Base-by-base conservation (phyloP, 2,113 vertebrate genomes). In the Ophthalmolycus amberensis region DNA sequence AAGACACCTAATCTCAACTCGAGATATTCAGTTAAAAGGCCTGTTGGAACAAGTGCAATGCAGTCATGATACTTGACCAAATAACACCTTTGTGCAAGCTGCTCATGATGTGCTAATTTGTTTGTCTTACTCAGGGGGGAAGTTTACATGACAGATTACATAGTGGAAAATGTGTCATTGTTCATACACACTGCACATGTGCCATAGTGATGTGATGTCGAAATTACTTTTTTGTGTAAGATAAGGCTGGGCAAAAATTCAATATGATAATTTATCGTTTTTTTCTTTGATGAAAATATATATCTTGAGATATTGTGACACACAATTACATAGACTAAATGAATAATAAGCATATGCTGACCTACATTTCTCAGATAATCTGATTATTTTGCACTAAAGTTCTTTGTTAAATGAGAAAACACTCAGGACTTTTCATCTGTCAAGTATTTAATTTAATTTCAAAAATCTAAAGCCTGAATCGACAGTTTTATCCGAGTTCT, bases 11-110 rank as follows among this genome's bases (percentile, higher is more conserved):
- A 88, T 88, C 68, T 83, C 73, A 72, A 83, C 77, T 86, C 9
- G 1, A 84, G 71, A 80, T 87, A 88, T 89, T 78, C 52, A 74
- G 79, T 92, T 86, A 81, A 88, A 92, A 92, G 89, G 56, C 86
- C 52, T 87, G 88, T 88, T 85, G 75, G 78, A 85, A 82, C 83
- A 85, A 85, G 88, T 85, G 71, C 75, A 79, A 52, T 46, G 44
- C 46, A 50, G 82, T 58, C 59, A 84, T 32, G 82, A 77, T 64
- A 88, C 79, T 89, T 80, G 81, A 87, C 68, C 67, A 82, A 79
- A 80, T 70, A 71, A 75, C 79, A 60, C 54, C 73, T 85, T 81
- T 48, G 78, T 84, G 69, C 42, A 22, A 75, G 63, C 38, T 58
- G 82, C 85, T 76, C 59, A 62, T 77, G 69, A 73, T 76, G 84